Evolutionary conservation across 1,140 invertebrate genomes (phyloP).

Genomic region (Drosophila sulfurigaster): DNA sequence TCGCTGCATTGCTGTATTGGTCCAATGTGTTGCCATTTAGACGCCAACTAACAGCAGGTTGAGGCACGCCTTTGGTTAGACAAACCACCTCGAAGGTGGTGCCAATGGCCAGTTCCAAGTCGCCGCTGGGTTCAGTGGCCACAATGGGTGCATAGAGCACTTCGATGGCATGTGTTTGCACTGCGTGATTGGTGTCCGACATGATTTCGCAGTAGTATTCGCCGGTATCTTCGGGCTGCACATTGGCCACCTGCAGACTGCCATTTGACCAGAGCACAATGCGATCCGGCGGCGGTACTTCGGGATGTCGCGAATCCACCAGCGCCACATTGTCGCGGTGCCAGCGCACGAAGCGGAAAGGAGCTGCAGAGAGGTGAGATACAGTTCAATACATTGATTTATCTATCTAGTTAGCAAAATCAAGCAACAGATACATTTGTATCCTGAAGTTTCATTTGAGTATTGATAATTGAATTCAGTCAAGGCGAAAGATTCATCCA

Average conservation of each 20-base stretch:
- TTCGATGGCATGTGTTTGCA: constrained; percentile 90
- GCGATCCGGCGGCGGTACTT: constrained; percentile 85
- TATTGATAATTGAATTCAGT: too few species aligned
- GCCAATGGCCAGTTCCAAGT: constrained; percentile 89
- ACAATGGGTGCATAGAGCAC: constrained; percentile 90
- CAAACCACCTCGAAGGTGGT: constrained; percentile 90
- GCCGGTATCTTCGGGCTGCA: constrained; percentile 88
- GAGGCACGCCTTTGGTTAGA: constrained; percentile 88
- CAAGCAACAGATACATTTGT: background rate
- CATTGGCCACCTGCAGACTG: constrained; percentile 88
- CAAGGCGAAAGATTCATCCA: too few species aligned
- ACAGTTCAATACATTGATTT: background rate
- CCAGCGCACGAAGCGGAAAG: constrained; percentile 86
- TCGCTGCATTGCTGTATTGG: constrained; percentile 86
- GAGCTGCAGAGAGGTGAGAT: constrained; percentile 33
- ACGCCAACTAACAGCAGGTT: constrained; percentile 89
- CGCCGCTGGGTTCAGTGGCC: constrained; percentile 88
- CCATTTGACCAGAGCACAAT: constrained; percentile 89
- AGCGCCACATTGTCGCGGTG: constrained; percentile 87
- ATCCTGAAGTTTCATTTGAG: background rate
- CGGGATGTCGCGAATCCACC: constrained; percentile 87
- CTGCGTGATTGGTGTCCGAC: constrained; percentile 86
- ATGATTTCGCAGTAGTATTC: constrained; percentile 90
- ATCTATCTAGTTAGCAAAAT: too few species aligned
- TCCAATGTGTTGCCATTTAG: constrained; percentile 86